Base-by-base conservation (phyloP, 2,888 invertebrate genomes). In the Tanytarsus gracilentus region DNA sequence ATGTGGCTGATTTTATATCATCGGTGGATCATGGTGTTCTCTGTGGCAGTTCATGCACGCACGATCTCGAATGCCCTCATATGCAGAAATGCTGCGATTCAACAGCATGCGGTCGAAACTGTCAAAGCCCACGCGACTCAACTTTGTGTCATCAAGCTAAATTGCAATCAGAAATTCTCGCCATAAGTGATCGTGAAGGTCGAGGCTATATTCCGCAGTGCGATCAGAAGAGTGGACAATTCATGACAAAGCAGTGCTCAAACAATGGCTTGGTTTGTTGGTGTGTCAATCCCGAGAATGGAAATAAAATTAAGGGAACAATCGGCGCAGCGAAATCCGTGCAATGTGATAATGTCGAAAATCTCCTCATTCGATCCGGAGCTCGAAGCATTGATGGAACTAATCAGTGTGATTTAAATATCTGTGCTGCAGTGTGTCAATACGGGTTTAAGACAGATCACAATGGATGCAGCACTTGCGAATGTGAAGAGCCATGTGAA, bases 171-270 rank as follows among this genome's bases (percentile, higher is more conserved):
- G 87, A 89, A 69, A 72, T 89, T 7, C 71, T 91, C 63, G 81
- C 86, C 6, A 79, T 88, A 7, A 86, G 84, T 60, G 89, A 91
- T 72, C 79, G 84, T 49, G 86, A 86, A 65, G 90, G 88, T 0
- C 81, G 84, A 27, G 91, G 90, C 1, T 91, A 91, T 67, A 80
- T 90, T 60, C 91, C 91, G 0, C 89, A 91, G 67, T 91, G 91
- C 67, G 78, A 77, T 26, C 76, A 77, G 27, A 71, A 69, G 52
- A 83, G 83, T 63, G 90, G 91, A 0, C 78, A 81, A 55, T 91
- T 88, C 69, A 76, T 83, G 26, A 78, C 83, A 0, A 80, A 78
- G 63, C 91, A 91, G 68, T 91, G 91, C 70, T 90, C 89, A 1
- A 78, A 89, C 61, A 91, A 91, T 70, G 88, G 86, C 25, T 72